Percentiles rank a stretch among this genome's conserved stretches.
phyloP scores from a whole-genome alignment of 2,113 vertebrate genomes.

The Cyphomyrus discorhynchus region DNA sequence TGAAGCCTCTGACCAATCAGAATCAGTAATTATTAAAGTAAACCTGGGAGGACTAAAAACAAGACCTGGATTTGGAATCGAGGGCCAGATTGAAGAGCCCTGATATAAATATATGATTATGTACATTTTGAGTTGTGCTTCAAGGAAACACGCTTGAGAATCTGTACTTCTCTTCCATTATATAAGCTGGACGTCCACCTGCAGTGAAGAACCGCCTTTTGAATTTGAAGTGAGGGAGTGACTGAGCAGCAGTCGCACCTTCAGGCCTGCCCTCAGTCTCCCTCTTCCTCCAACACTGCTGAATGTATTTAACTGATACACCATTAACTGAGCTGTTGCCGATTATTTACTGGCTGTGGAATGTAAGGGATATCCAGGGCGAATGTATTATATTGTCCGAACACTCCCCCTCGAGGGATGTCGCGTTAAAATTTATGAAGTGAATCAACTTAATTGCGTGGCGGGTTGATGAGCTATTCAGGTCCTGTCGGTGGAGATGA shows the following conservation, averaged over 20 bases:
- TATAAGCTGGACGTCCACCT: neutral
- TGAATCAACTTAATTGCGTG: conserved; percentile 96
- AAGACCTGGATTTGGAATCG: neutral
- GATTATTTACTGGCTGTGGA: conserved; percentile 87
- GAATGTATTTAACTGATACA: conserved; percentile 25
- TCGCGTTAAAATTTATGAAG: conserved; percentile 99
- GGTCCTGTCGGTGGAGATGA: conserved; percentile 78
- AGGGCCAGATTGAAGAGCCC: neutral
- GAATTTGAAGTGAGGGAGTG: neutral
- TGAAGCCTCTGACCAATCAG: neutral
- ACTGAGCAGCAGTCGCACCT: conserved; percentile 3
- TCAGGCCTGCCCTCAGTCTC: neutral
- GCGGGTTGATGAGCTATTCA: conserved; percentile 86
- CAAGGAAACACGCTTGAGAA: neutral
- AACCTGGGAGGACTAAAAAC: neutral
- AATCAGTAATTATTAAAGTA: neutral
- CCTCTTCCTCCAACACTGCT: conserved; percentile 1
- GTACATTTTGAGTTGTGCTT: neutral
- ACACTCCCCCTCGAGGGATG: conserved; percentile 88
- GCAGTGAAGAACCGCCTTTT: neutral
- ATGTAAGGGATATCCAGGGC: conserved; percentile 88
- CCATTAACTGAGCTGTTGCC: conserved; percentile 69
- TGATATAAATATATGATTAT: neutral
- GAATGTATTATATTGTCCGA: conserved; percentile 98
- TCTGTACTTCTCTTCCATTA: neutral